phyloP scores from a whole-genome alignment of 2,888 invertebrate species.

The Conops quadrifasciatus region DNA sequence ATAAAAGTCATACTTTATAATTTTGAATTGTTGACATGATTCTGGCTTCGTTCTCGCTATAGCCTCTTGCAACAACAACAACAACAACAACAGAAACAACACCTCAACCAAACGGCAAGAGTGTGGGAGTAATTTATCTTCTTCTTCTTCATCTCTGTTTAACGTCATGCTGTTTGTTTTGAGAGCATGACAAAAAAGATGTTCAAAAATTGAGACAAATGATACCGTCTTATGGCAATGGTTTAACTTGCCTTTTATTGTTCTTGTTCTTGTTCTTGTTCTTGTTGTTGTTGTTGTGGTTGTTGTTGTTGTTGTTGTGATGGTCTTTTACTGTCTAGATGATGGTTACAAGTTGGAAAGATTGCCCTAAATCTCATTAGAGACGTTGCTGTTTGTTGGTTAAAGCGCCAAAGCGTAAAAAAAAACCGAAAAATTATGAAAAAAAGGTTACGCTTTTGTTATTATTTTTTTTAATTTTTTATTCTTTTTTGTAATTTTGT shows the following conservation, averaged over 20 bases:
- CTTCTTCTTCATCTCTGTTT: background rate
- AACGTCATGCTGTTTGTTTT: constrained; percentile 13
- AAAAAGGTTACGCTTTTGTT: background rate
- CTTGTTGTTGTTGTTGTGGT: background rate
- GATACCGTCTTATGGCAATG: background rate
- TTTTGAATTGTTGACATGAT: constrained; percentile 28
- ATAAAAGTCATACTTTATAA: constrained; percentile 15
- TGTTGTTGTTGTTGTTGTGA: background rate
- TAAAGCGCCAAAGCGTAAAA: background rate
- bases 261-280: background rate
- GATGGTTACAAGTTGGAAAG: constrained; percentile 11
- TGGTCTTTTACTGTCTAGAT: background rate
- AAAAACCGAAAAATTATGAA: background rate
- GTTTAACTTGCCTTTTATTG: background rate
- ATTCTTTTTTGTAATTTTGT: background rate
- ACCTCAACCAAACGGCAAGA: background rate
- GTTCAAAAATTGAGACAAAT: constrained; percentile 21
- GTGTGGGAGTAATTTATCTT: constrained; percentile 11
- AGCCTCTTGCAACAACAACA: background rate
- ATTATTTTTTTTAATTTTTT: background rate
- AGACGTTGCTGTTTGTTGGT: background rate
- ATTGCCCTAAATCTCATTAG: constrained; percentile 25
- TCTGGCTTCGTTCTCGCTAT: constrained; percentile 9
- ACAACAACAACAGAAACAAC: background rate
- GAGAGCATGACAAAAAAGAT: constrained; percentile 24